These are phyloP conservation scores for Mormyrus lacerda DNA, from an alignment of 2,113 vertebrate genomes.

Conservation along the genomic window DNA sequence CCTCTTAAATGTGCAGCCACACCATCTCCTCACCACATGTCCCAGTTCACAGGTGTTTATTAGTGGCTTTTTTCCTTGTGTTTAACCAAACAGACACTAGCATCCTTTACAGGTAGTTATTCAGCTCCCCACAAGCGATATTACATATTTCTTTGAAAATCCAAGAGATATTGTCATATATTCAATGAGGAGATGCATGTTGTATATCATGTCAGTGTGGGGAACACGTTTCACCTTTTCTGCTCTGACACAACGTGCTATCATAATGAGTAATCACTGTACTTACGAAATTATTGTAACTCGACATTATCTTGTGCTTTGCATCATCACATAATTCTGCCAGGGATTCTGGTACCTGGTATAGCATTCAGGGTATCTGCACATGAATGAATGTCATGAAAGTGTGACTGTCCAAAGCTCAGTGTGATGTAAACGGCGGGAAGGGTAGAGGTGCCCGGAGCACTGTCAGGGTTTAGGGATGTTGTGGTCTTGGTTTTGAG, in stretches of 20 bases:
- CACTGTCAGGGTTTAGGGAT: neutral
- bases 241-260: neutral
- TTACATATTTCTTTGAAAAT: neutral
- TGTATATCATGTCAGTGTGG: neutral
- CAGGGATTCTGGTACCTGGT: neutral
- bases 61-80: neutral
- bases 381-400: neutral
- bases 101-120: neutral
- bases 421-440: neutral
- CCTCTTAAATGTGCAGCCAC: neutral
- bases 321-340: neutral
- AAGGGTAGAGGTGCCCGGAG: neutral
- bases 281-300: neutral
- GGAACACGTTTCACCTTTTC: neutral
- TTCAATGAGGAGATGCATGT: neutral
- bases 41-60: neutral
- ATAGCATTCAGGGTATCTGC: neutral
- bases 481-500: neutral
- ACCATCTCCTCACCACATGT: neutral
- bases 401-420: neutral
- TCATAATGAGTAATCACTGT: neutral
- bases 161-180: neutral
- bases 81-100: neutral
- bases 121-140: neutral
- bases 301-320: neutral